These are phyloP conservation scores for Sturmia bella DNA, from an alignment of 2,888 invertebrate genomes.

Conservation along the genomic window DNA sequence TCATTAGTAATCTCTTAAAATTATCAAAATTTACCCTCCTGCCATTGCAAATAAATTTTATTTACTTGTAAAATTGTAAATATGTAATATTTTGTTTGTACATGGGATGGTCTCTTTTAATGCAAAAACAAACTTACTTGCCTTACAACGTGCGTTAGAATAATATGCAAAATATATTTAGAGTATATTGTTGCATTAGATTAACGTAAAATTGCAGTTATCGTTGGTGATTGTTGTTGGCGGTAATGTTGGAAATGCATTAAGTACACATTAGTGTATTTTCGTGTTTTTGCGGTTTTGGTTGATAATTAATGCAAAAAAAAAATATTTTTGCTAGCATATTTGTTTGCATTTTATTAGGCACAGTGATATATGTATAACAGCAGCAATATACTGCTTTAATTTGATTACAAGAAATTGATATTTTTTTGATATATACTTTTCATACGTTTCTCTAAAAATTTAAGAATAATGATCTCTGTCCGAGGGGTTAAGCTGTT, in stretches of 20 bases:
- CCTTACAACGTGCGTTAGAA: background rate
- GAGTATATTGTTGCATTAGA: constrained; percentile 30
- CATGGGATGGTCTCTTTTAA: constrained; percentile 13
- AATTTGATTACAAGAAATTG: too few species aligned
- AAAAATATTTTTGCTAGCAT: constrained; percentile 23
- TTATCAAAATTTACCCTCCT: too few species aligned
- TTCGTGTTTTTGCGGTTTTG: constrained; percentile 66
- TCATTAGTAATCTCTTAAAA: too few species aligned
- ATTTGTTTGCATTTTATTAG: background rate
- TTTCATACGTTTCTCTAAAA: too few species aligned
- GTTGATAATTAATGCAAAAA: constrained; percentile 69
- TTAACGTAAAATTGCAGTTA: constrained; percentile 14
- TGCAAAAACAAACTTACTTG: background rate
- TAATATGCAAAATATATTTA: background rate
- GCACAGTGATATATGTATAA: too few species aligned
- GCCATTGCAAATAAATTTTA: too few species aligned
- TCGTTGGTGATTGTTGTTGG: constrained; percentile 33
- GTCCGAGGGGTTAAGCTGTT: too few species aligned
- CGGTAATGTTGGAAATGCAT: constrained; percentile 74
- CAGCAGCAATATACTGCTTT: too few species aligned
- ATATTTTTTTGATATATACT: too few species aligned
- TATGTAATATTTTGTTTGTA: constrained; percentile 9
- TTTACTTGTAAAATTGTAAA: background rate
- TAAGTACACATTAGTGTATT: constrained; percentile 76
- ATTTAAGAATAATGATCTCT: too few species aligned